phyloP scores from a whole-genome alignment of 2,888 invertebrate genomes.

The Yponomeuta evonymella region DNA sequence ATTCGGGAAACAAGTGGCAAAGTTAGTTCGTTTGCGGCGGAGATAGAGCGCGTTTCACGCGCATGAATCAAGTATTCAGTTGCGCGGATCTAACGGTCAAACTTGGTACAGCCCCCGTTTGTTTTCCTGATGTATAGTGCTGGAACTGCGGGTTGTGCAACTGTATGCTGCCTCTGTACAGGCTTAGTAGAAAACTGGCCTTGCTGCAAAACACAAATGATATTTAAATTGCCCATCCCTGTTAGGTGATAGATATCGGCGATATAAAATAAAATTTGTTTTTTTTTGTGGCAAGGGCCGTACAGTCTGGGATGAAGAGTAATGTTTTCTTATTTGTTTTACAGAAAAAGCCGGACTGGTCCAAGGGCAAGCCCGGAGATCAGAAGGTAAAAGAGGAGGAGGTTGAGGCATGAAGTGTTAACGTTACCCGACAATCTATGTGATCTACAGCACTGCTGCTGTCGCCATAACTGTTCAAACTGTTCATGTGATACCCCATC shows the following conservation, averaged over 20 bases:
- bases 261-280: not conserved
- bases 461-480: conserved; percentile 44
- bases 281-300: not conserved
- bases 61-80: conserved; percentile 11
- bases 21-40: not conserved
- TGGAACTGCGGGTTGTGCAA: not conserved
- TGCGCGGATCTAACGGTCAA: conserved; percentile 15
- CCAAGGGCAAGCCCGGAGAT: conserved; percentile 91
- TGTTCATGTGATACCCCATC: conserved; percentile 48
- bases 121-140: conserved; percentile 25
- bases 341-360: conserved; percentile 97
- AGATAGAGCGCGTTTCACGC: not conserved
- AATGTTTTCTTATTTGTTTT: conserved; percentile 46
- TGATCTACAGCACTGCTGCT: conserved; percentile 56
- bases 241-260: not conserved
- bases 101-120: conserved; percentile 23
- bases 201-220: not conserved
- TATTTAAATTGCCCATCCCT: conserved; percentile 19
- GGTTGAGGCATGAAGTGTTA: conserved; percentile 85
- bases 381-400: conserved; percentile 91
- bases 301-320: not conserved
- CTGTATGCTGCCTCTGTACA: conserved; percentile 17
- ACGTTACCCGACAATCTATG: conserved; percentile 47
- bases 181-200: conserved; percentile 18
- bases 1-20: conserved; percentile 4